Percentiles rank a stretch among this genome's conserved stretches.
phyloP scores from a whole-genome alignment of 1,140 invertebrate genomes.

The Elymnias hypermnestra region DNA sequence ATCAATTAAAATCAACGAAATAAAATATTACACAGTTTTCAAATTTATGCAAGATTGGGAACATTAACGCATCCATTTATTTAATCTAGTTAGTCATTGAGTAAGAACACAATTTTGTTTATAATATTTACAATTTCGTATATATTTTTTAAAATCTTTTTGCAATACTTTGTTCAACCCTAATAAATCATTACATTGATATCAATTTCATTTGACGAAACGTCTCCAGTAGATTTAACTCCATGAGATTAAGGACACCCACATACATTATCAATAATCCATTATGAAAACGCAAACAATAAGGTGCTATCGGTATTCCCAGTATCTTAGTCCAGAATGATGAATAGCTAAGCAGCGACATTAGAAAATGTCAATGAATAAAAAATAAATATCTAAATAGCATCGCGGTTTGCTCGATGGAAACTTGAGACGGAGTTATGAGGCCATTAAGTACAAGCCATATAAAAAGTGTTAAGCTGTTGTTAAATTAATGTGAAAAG shows the following conservation, averaged over 20 bases:
- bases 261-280: slow-evolving; percentile 74
- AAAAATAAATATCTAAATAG: slow-evolving; percentile 59
- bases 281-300: slow-evolving; percentile 71
- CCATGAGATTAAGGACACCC: slow-evolving; percentile 64
- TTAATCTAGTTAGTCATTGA: too few relatives aligned
- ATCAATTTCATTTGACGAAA: slow-evolving; percentile 25
- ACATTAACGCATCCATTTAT: too few relatives aligned
- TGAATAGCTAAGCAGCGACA: slow-evolving; percentile 52
- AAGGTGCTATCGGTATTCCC: slow-evolving; percentile 52
- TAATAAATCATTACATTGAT: slow-evolving; percentile 42
- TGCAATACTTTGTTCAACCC: slow-evolving; percentile 4
- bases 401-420: slow-evolving; percentile 32
- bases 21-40: too few relatives aligned
- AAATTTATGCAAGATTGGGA: too few relatives aligned
- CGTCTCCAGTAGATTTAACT: slow-evolving; percentile 49
- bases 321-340: slow-evolving; percentile 49
- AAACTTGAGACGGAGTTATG: slow-evolving; percentile 38
- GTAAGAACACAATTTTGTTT: too few relatives aligned
- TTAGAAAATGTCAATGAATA: slow-evolving; percentile 74
- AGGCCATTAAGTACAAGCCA: slow-evolving; percentile 26
- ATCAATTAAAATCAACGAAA: too few relatives aligned
- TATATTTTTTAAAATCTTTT: too few relatives aligned
- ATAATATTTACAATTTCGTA: too few relatives aligned
- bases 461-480: slow-evolving; percentile 21
- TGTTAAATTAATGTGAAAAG: too few relatives aligned